These are phyloP conservation scores for Trisateles emortualis DNA, from an alignment of 2,888 invertebrate genomes.

Conservation along the genomic window DNA sequence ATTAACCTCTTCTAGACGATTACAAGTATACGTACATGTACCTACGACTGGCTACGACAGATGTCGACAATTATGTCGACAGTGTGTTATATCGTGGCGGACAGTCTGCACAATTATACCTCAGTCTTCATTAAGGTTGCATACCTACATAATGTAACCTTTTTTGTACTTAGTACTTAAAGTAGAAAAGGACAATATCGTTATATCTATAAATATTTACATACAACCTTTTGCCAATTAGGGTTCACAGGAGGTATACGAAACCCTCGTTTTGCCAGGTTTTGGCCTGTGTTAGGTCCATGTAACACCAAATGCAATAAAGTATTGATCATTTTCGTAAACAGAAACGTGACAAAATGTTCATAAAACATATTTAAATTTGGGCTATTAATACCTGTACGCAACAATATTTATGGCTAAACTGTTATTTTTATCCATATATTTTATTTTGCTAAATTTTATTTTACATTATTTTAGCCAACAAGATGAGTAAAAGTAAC, in stretches of 20 bases:
- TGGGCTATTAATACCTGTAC: neutral
- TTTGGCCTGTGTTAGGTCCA: too few relatives aligned
- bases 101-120: slow-evolving; percentile 33
- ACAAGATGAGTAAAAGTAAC: slow-evolving; percentile 38
- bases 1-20: slow-evolving; percentile 32
- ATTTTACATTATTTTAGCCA: neutral
- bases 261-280: too few relatives aligned
- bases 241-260: too few relatives aligned
- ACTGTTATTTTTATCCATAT: neutral
- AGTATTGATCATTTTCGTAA: neutral
- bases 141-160: slow-evolving; percentile 4
- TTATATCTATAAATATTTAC: too few relatives aligned
- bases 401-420: neutral
- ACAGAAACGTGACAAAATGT: neutral
- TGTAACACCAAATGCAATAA: too few relatives aligned
- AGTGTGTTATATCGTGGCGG: slow-evolving; percentile 29
- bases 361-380: neutral
- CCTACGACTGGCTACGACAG: slow-evolving; percentile 14
- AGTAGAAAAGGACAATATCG: too few relatives aligned
- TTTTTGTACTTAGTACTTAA: neutral
- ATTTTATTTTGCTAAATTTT: neutral
- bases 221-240: too few relatives aligned
- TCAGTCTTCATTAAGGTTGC: slow-evolving; percentile 25
- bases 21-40: slow-evolving; percentile 20
- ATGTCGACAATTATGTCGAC: slow-evolving; percentile 43